These are phyloP conservation scores for Antitype chi DNA, from an alignment of 2,888 invertebrate species.

Conservation along the genomic window DNA sequence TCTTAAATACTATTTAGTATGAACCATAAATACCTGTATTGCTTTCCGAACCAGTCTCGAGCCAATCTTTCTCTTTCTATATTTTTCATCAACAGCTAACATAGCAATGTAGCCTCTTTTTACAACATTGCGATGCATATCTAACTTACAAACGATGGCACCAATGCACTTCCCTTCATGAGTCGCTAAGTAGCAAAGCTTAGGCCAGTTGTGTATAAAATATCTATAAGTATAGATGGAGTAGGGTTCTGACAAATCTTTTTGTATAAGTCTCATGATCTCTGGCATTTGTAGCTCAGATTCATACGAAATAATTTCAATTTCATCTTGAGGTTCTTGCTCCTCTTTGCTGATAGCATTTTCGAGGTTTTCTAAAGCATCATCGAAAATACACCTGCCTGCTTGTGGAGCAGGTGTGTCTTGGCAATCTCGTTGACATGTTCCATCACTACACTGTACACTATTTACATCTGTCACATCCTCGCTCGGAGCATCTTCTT, in stretches of 20 bases:
- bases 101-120: constrained; percentile 99
- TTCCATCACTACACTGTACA: constrained; percentile 82
- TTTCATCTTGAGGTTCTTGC: constrained; percentile 77
- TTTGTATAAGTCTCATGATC: constrained; percentile 99
- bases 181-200: constrained; percentile 99
- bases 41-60: constrained; percentile 95
- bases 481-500: constrained; percentile 74
- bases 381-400: constrained; percentile 73
- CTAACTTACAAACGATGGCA: constrained; percentile 99
- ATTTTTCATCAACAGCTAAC: constrained; percentile 99
- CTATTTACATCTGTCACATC: constrained; percentile 82
- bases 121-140: constrained; percentile 96
- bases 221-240: constrained; percentile 99
- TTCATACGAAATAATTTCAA: constrained; percentile 93
- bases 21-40: constrained; percentile 90
- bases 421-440: constrained; percentile 69
- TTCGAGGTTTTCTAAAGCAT: constrained; percentile 75
- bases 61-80: constrained; percentile 98
- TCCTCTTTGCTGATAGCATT: constrained; percentile 73
- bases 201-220: constrained; percentile 99
- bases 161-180: constrained; percentile 97
- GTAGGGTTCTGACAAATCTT: constrained; percentile 99
- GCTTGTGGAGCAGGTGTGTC: constrained; percentile 68
- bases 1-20: not conserved
- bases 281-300: constrained; percentile 99